Evolutionary conservation across 2,888 invertebrate species (phyloP).

Genomic region (Heteropelma amictum): DNA sequence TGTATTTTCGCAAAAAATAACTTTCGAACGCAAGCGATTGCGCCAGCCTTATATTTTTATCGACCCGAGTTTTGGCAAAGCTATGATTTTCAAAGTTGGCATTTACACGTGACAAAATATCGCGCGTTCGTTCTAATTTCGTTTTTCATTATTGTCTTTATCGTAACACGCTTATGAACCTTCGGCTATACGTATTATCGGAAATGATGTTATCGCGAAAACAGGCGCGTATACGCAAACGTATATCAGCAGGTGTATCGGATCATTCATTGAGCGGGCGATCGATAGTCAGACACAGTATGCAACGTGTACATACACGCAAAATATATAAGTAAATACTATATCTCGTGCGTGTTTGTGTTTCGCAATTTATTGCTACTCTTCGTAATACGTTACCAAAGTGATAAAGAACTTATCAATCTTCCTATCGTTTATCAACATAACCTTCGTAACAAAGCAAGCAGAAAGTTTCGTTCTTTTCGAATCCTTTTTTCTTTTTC

Average conservation of each 20-base stretch:
- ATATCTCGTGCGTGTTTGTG: too few species aligned
- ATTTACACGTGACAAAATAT: too few species aligned
- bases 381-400: conserved; percentile 15
- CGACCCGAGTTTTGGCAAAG: not conserved
- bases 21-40: not conserved
- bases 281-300: not conserved
- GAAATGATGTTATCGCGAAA: not conserved
- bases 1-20: not conserved
- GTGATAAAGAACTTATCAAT: conserved; percentile 8
- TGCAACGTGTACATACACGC: not conserved
- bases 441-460: too few species aligned
- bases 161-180: not conserved
- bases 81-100: not conserved
- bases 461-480: too few species aligned
- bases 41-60: not conserved
- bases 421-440: not conserved
- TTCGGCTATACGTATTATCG: not conserved
- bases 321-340: too few species aligned
- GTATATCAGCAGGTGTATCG: conserved; percentile 4
- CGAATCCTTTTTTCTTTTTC: too few species aligned
- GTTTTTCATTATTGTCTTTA: too few species aligned
- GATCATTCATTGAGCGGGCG: conserved; percentile 7
- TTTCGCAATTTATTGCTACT: not conserved
- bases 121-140: too few species aligned
- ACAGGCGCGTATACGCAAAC: not conserved